Percentiles rank a stretch among this genome's conserved stretches.
Evolutionary conservation across 2,113 vertebrate genomes (phyloP).

Genomic region (Ornithorhynchus anatinus): DNA sequence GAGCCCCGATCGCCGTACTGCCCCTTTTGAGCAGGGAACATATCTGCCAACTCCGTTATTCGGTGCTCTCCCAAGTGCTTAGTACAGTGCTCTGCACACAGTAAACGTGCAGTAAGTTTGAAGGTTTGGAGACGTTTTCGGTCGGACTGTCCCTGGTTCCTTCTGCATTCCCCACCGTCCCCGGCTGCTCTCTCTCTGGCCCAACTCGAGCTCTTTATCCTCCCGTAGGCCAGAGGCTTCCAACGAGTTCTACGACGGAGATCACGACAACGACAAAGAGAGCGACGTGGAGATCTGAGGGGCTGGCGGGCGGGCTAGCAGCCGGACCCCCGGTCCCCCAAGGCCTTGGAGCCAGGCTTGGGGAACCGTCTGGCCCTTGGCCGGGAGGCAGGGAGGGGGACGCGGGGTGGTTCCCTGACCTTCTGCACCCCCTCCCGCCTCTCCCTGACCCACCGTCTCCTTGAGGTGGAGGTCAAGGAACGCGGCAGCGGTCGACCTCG

Average conservation of each 20-base stretch:
- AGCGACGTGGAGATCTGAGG: constrained; percentile 96
- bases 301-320: neutral
- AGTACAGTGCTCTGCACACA: too few relatives aligned
- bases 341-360: constrained; percentile 6
- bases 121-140: too few relatives aligned
- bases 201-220: neutral
- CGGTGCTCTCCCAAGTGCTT: too few relatives aligned
- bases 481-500: constrained; percentile 1
- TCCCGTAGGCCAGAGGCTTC: constrained; percentile 88
- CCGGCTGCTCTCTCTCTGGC: constrained; percentile 11
- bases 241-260: constrained; percentile 96
- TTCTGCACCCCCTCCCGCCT: neutral
- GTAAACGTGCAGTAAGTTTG: too few relatives aligned
- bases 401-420: neutral
- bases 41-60: too few relatives aligned
- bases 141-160: too few relatives aligned
- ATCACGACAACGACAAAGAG: constrained; percentile 98
- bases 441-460: neutral
- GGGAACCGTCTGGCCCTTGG: neutral
- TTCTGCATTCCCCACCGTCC: too few relatives aligned
- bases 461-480: constrained; percentile 27
- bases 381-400: neutral
- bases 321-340: neutral
- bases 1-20: too few relatives aligned
- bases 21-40: too few relatives aligned